Evolutionary conservation across 1,140 invertebrate species (phyloP), one percentile per base, ranked within the genome.

Genomic region (Drosophila neocordata): DNA sequence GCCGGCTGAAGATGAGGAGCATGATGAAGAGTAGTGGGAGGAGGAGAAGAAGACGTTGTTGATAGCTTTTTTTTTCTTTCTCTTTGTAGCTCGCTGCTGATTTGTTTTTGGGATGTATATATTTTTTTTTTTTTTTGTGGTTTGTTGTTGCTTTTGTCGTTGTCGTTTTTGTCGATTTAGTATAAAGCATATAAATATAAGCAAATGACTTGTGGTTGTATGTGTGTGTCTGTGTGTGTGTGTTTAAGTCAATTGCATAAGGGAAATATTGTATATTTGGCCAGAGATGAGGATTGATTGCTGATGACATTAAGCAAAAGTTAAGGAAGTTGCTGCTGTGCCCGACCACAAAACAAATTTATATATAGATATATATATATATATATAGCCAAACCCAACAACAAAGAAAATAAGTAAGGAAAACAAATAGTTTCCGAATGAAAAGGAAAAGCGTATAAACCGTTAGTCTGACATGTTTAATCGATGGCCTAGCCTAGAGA

Each of bases 31-130:
- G 41, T 44, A 18, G 15, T 1, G 18, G 41, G 18, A 48, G 15
- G 15, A 48, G 41, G 41, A 48, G n/a, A 48, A 48, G 41, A 20
- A 48, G 41, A 48, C 15, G 41, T 48, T 48, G 41, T 48, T 48
- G 41, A 65, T 62, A 68, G 73, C 58, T 81, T 85, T 87, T 63
- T 65, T 59, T 63, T 31, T 15, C 58, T 81, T 85, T 87, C 58
- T 65, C 65, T 63, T 31, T 15, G 31, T 57, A 62, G 20, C 58
- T 72, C 60, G 73, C 15, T 62, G 72, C 65, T 53, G 55, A 59
- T 70, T 51, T 56, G 37, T 27, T 13, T 31, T 24, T 9, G 53
- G 15, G 18, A 15, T 69, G 41, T 55, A n/a, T n/a, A n/a, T n/a
- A n/a, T 73, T 63, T 48, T 69, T 55, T 65, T 27, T 69, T 55